These are phyloP conservation scores for Condylura cristata DNA, from an alignment of 2,113 vertebrate species.

Conservation along the genomic window DNA sequence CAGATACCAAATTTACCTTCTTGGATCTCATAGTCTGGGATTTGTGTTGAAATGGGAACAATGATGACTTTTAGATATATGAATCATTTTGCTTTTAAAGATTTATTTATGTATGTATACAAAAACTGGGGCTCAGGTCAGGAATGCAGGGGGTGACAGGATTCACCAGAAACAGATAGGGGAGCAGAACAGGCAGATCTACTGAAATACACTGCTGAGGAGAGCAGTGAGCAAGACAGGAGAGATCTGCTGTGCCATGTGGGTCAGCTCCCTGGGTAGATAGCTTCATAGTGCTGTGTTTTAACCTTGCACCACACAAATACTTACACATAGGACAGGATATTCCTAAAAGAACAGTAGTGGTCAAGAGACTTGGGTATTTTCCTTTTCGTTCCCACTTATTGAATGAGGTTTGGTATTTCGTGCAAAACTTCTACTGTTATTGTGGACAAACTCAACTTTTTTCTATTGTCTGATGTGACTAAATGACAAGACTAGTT, in stretches of 20 bases:
- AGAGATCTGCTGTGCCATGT: no score
- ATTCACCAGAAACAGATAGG: no score
- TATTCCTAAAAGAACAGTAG: slow-evolving; percentile 33
- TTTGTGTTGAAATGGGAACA: slow-evolving; percentile 24
- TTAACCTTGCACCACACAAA: not conserved
- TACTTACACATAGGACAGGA: not conserved
- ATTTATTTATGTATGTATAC: no score
- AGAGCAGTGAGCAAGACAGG: no score
- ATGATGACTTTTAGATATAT: not conserved
- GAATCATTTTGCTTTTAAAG: no score
- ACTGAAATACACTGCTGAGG: no score
- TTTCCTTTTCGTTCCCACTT: not conserved
- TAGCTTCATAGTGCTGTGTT: no score
- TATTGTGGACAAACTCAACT: not conserved
- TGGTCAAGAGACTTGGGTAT: not conserved
- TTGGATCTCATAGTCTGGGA: not conserved
- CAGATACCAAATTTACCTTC: not conserved
- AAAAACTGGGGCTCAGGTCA: no score
- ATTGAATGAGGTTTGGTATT: slow-evolving; percentile 12
- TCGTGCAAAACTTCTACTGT: not conserved
- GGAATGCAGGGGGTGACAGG: no score
- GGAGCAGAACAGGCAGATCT: no score
- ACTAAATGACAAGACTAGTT: not conserved
- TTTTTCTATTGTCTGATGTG: not conserved
- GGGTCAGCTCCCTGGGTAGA: no score